Base-by-base conservation (phyloP, 2,888 invertebrate species). In the Nomada fucata region DNA sequence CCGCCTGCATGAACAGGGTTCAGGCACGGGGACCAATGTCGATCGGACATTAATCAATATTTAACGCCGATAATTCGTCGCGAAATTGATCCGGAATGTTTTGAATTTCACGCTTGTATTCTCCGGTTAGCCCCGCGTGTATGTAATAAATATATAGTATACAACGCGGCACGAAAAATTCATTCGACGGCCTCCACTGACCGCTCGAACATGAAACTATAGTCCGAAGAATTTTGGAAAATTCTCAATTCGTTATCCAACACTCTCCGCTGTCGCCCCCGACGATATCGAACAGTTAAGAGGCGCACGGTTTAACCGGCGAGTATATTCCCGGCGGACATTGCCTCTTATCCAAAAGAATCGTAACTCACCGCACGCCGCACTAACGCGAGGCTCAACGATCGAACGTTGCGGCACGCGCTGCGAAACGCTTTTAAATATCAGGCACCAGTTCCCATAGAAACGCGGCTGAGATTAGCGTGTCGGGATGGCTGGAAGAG, bases 401-500 rank as follows among this genome's bases (percentile, higher is more conserved):
- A 15, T 11, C 29, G 15, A 29, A 15, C 13, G 18, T 44, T 7
- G 36, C 18, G 23, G n/a, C 47, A 59, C 47, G 47, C 57, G 42
- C 23, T 15, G 23, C 44, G 36, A 57, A 36, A n/a, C 20, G 53
- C 47, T 55, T 26, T 20, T 42, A 63, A 57, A 68, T 78, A 53
- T 29, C 4, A 13, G 11, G 18, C 9, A 61, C 15, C 55, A 42
- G 20, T 65, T 44, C 23, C 20, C 75, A 59, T 64, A 42, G 52
- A 63, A 50, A 20, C 47, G 29, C 64, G 23, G n/a, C 55, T 47
- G 60, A 44, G 73, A 53, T 80, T 67, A 57, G 42, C 52, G 70
- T 15, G 63, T 20, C 36, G 64, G 44, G 64, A 52, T 50, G 67
- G 67, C 60, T 60, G 73, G 70, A 71, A 82, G 71, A 72, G 79